Evolutionary conservation across 2,797 vertebrate genomes (phyloP).

Genomic region (Scolopax rusticola): DNA sequence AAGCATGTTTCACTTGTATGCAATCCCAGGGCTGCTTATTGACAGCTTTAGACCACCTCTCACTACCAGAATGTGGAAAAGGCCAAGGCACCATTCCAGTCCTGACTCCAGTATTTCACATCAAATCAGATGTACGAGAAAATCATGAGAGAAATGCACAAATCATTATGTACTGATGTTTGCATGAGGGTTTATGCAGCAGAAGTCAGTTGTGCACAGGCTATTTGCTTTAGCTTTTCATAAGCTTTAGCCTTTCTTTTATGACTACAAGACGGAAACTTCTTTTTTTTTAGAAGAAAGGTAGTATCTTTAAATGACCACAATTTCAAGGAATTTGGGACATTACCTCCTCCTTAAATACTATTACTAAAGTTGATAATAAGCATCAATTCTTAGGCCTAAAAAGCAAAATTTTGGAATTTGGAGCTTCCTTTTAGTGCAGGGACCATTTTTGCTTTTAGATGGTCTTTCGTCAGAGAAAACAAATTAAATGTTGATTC

Average conservation of each 20-base stretch:
- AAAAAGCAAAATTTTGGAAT: neutral
- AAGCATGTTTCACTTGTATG: neutral
- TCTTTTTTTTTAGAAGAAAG: neutral
- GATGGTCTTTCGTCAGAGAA: neutral
- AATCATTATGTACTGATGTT: neutral
- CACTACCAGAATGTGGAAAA: neutral
- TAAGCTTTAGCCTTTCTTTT: neutral
- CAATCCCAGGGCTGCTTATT: neutral
- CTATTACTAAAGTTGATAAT: neutral
- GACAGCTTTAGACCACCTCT: neutral
- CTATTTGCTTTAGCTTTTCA: neutral
- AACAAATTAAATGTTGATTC: neutral
- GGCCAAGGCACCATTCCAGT: neutral
- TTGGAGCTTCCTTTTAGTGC: neutral
- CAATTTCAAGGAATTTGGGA: neutral
- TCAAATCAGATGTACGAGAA: neutral
- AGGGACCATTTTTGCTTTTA: neutral
- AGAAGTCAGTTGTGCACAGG: neutral
- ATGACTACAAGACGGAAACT: neutral
- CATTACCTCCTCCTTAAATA: neutral
- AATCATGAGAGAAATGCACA: neutral
- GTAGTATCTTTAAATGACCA: neutral
- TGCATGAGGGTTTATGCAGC: neutral
- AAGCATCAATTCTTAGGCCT: neutral
- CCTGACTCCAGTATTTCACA: neutral